Evolutionary conservation across 2,113 vertebrate species (phyloP).

Genomic region (Gavialis gangeticus): DNA sequence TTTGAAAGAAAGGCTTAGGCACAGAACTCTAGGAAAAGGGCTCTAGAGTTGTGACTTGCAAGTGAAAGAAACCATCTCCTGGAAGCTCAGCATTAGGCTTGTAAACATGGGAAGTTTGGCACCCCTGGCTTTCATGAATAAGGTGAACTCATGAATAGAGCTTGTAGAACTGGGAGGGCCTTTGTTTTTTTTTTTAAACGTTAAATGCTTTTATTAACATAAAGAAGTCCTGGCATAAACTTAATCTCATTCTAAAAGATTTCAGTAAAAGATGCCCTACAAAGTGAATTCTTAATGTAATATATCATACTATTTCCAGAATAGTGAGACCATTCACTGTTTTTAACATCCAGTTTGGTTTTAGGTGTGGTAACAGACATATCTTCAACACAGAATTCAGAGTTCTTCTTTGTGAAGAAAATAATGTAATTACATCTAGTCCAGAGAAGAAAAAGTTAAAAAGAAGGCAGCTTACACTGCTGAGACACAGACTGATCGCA

Average conservation of each 20-base stretch:
- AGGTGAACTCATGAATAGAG: background rate
- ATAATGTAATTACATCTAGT: constrained; percentile 25
- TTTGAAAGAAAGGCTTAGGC: too few relatives aligned
- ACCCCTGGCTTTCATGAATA: background rate
- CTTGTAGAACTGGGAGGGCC: background rate
- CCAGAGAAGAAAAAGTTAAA: background rate
- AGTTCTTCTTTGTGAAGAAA: constrained; percentile 25
- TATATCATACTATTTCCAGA: background rate
- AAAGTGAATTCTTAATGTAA: constrained; percentile 38
- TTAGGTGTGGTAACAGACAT: constrained; percentile 50
- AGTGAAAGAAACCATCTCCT: too few relatives aligned
- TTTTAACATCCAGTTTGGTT: constrained; percentile 25
- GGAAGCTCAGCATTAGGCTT: too few relatives aligned
- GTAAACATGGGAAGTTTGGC: too few relatives aligned
- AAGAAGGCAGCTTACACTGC: background rate
- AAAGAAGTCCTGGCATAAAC: background rate
- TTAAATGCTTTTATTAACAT: background rate
- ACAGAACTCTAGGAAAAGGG: too few relatives aligned
- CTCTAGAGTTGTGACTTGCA: too few relatives aligned
- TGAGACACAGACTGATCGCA: background rate
- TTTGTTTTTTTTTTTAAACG: background rate
- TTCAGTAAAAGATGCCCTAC: constrained; percentile 1
- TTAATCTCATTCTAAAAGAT: background rate
- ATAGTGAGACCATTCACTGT: background rate
- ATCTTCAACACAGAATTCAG: constrained; percentile 48